Conservation (phyloP, 2,797 vertebrate species). For the Furcifer pardalis region DNA sequence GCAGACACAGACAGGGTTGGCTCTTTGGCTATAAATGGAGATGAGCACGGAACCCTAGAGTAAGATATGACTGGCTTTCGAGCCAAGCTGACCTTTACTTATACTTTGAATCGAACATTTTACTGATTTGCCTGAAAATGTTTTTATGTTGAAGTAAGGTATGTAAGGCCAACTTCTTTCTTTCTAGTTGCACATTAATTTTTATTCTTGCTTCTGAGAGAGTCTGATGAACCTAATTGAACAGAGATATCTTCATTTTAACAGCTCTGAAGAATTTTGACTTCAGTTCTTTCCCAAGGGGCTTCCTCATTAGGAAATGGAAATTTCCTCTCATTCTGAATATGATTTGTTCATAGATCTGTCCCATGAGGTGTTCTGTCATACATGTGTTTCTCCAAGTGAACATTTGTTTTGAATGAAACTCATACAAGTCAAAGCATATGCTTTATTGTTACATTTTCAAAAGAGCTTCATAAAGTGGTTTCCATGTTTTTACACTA, state of each 20-base stretch:
- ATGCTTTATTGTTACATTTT: background rate
- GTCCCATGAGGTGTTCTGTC: background rate
- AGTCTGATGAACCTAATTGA: conserved; percentile 48
- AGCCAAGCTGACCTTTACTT: no score
- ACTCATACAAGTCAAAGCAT: background rate
- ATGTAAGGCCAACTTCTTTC: no score
- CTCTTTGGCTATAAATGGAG: no score
- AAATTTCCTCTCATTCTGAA: accelerated
- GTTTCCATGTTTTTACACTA: background rate
- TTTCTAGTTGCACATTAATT: conserved; percentile 9
- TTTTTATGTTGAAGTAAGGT: background rate
- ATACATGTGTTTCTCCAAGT: background rate
- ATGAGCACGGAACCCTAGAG: no score
- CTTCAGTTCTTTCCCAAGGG: background rate
- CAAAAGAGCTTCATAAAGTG: background rate
- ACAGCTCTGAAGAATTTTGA: conserved; percentile 41
- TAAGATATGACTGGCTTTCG: no score
- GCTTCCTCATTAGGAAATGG: background rate
- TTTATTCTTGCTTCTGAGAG: conserved; percentile 42
- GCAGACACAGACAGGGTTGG: no score
- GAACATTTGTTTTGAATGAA: accelerated
- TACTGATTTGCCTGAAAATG: background rate
- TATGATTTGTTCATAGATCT: background rate
- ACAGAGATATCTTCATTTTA: conserved; percentile 35
- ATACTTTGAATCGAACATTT: background rate